Evolutionary conservation across 2,797 vertebrate genomes (phyloP).

Genomic region (Alosa sapidissima): DNA sequence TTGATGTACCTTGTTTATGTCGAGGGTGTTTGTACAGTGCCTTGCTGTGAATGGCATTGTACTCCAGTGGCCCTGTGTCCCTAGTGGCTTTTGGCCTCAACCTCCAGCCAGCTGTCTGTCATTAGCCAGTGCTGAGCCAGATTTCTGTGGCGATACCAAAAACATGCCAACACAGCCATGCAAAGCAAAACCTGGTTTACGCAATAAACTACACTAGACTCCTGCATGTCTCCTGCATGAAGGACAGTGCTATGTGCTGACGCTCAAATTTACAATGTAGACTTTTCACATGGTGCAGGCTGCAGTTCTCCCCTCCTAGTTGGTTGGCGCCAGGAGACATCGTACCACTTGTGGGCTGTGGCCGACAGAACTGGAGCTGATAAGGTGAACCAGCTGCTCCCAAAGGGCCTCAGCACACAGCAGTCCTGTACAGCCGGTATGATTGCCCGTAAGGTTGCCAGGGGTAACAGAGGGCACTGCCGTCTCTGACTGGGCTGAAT

Average conservation of each 20-base stretch:
- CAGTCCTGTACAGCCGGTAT: not conserved
- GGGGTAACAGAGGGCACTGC: not conserved
- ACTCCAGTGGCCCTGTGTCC: not conserved
- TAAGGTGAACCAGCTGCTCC: not conserved
- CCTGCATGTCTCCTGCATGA: not conserved
- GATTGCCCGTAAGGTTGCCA: not conserved
- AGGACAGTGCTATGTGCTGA: not conserved
- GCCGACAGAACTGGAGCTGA: not conserved
- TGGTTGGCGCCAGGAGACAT: not conserved
- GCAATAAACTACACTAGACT: not conserved
- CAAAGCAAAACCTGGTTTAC: not conserved
- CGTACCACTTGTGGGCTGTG: not conserved
- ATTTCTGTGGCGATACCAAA: not conserved
- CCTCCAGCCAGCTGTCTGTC: slow-evolving; percentile 5
- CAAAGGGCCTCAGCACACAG: not conserved
- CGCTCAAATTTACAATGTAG: not conserved
- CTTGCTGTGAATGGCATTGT: not conserved
- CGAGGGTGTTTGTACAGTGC: not conserved
- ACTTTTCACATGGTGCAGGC: not conserved
- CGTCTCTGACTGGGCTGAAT: not conserved
- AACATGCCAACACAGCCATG: not conserved
- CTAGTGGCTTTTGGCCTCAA: not conserved
- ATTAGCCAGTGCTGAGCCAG: not conserved
- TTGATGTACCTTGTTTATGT: not conserved
- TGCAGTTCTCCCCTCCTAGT: not conserved